phyloP scores from a whole-genome alignment of 2,888 invertebrate genomes.

The Adela reaumurella region DNA sequence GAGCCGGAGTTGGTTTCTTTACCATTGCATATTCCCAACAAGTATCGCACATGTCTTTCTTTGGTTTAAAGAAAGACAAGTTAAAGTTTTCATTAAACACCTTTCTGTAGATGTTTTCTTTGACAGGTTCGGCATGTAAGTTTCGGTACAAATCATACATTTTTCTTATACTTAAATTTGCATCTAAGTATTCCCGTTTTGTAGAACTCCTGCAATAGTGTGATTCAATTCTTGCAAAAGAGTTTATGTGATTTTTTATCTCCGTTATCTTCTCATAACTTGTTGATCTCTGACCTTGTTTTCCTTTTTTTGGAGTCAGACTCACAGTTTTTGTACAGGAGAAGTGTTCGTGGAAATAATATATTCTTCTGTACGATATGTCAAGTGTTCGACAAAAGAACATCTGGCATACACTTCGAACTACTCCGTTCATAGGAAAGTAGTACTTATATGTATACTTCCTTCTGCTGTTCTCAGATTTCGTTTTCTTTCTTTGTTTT shows the following conservation, averaged over 20 bases:
- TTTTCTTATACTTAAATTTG: conserved; percentile 5
- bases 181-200: conserved; percentile 8
- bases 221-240: conserved; percentile 9
- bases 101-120: conserved; percentile 10
- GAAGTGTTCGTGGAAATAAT: conserved; percentile 8
- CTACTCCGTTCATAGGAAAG: conserved; percentile 4
- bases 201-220: conserved; percentile 6
- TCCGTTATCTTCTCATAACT: conserved; percentile 8
- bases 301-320: conserved; percentile 3
- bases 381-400: conserved; percentile 9
- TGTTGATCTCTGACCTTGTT: conserved; percentile 7
- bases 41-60: conserved; percentile 10
- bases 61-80: conserved; percentile 10
- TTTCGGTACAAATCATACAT: conserved; percentile 9
- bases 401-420: conserved; percentile 7
- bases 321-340: not conserved
- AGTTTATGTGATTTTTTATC: conserved; percentile 10
- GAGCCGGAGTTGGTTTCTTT: too few relatives aligned
- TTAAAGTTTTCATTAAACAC: conserved; percentile 10
- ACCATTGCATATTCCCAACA: conserved; percentile 9
- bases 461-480: conserved; percentile 2
- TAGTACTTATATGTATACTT: conserved; percentile 6
- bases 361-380: conserved; percentile 7
- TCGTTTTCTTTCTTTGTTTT: conserved; percentile 1
- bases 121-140: conserved; percentile 8